A percentile compares a stretch with the other conserved stretches of the same genome.
Evolutionary conservation across 2,797 vertebrate genomes (phyloP).

Genomic region (Crypturellus tataupa): DNA sequence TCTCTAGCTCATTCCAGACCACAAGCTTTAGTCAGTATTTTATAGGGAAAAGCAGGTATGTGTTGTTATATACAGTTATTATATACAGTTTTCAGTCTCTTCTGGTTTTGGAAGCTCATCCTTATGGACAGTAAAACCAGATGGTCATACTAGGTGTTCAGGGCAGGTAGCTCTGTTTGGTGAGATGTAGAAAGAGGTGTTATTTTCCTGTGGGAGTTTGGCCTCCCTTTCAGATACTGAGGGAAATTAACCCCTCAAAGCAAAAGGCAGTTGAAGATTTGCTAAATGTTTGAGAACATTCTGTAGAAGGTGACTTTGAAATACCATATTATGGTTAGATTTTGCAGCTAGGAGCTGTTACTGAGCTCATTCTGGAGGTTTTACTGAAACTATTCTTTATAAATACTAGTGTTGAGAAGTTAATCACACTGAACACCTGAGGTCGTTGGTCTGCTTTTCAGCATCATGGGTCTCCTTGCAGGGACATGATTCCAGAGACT

Average conservation of each 20-base stretch:
- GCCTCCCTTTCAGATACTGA: neutral
- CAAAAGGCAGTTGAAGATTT: neutral
- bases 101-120: rapidly evolving
- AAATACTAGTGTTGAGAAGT: neutral
- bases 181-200: rapidly evolving
- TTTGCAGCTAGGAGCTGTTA: neutral
- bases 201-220: neutral
- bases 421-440: neutral
- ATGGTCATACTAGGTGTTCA: rapidly evolving
- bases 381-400: neutral
- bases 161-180: neutral
- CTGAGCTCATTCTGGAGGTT: neutral
- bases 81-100: rapidly evolving
- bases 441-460: neutral
- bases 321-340: neutral
- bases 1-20: rapidly evolving
- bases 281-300: neutral
- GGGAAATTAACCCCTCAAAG: neutral
- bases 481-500: neutral
- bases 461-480: neutral
- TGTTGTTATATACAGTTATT: neutral
- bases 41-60: neutral
- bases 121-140: neutral
- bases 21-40: neutral
- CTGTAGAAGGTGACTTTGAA: neutral